Percentiles rank a stretch among this genome's conserved stretches.
Conservation (phyloP, 2,113 vertebrate genomes). For the Cheirogaleus medius region DNA sequence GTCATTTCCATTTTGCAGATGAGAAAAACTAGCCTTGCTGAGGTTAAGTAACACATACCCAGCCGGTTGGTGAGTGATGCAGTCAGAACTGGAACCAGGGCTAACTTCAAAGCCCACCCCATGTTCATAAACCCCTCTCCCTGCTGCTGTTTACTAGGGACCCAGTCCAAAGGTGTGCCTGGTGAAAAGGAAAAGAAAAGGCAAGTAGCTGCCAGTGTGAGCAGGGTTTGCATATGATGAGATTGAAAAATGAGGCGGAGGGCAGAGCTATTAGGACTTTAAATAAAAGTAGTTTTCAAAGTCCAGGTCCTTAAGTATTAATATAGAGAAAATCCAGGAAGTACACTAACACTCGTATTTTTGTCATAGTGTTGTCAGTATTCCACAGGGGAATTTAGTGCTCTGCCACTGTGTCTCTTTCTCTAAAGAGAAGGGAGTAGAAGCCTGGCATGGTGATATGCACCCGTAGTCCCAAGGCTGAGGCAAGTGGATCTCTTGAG, state of each 20-base stretch:
- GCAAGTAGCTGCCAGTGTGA: background rate
- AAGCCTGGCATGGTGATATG: background rate
- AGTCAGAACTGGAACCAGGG: background rate
- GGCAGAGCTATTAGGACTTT: background rate
- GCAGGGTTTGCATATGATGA: background rate
- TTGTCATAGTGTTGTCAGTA: background rate
- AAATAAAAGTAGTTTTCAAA: slow-evolving; percentile 6
- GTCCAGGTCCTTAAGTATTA: background rate
- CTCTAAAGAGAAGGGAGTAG: background rate
- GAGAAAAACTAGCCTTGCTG: background rate
- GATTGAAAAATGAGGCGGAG: background rate
- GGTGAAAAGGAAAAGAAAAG: background rate
- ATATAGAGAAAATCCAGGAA: background rate
- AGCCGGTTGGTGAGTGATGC: background rate
- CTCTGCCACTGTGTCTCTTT: background rate
- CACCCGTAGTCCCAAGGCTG: too few relatives aligned
- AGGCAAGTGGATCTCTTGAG: too few relatives aligned
- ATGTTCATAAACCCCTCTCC: background rate
- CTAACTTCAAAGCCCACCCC: background rate
- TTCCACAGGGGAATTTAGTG: background rate
- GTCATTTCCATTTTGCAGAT: background rate
- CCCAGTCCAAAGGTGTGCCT: background rate
- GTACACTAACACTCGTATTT: background rate
- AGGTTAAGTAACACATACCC: background rate
- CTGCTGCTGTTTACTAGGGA: background rate